Evolutionary conservation across 2,113 vertebrate genomes (phyloP).

Genomic region (Haemorhous mexicanus): DNA sequence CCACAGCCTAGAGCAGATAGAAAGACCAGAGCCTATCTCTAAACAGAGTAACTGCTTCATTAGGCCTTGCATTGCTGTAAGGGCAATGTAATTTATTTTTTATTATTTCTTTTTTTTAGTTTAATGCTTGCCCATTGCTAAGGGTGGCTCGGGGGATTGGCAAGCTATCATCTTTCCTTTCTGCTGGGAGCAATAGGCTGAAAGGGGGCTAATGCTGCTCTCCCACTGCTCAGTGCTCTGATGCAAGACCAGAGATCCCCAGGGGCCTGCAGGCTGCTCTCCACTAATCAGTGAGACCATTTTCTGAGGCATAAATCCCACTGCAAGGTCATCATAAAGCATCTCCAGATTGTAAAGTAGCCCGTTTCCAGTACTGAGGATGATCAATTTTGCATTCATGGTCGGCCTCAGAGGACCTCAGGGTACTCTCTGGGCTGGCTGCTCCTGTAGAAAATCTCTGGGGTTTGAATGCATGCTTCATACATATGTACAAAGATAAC

Average conservation of each 20-base stretch:
- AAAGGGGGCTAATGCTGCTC: background rate
- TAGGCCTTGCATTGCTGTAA: background rate
- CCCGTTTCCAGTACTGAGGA: background rate
- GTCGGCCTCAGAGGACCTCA: background rate
- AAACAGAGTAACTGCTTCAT: background rate
- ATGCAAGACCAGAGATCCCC: background rate
- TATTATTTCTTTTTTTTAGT: background rate
- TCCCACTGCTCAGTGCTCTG: background rate
- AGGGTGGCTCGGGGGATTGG: background rate
- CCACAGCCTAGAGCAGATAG: background rate
- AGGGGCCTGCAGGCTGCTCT: background rate
- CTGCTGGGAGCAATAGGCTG: background rate
- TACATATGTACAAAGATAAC: background rate
- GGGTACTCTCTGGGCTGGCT: background rate
- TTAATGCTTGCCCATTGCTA: background rate
- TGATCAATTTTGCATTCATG: background rate
- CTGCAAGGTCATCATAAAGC: background rate
- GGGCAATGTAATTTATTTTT: background rate
- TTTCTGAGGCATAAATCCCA: background rate
- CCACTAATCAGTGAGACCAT: background rate
- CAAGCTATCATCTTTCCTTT: background rate
- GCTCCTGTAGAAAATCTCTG: background rate
- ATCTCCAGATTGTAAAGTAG: background rate
- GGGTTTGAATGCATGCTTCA: background rate
- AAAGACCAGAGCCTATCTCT: background rate